Evolutionary conservation across 2,888 invertebrate species (phyloP), one percentile per base, ranked within the genome.

Genomic region (Drosophila dives): DNA sequence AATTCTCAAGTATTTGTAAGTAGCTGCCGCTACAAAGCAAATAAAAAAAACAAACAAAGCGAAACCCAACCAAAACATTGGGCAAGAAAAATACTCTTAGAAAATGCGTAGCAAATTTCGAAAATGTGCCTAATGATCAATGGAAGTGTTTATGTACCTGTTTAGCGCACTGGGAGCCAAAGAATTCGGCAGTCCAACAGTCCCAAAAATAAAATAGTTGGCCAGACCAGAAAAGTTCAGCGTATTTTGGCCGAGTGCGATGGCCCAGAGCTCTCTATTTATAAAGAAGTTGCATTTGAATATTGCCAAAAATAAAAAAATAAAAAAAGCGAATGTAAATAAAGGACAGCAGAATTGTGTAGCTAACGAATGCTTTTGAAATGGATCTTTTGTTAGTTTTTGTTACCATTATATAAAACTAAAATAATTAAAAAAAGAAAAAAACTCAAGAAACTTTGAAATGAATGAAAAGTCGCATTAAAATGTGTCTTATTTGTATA

Each of bases 251-350:
- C 56, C 72, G 67, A 75, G 75, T 73, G 69, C 82, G 65, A 65
- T 80, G 71, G 75, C 86, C 78, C 34, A 71, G 10, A 42, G 51
- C 45, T 58, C 80, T 80, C 36, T 54, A 86, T 86, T 80, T 80
- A 75, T 74, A 86, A 84, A 71, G 50, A 49, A 49, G 63, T n/a
- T 71, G 65, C 65, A 71, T 51, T 48, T 36, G 56, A 61, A 64
- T 32, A 49, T 72, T 56, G 72, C 60, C 65, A 65, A 72, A 72
- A 58, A 64, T 36, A 17, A 40, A 40, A 48, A 40, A 40, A 48
- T n/a, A n/a, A 38, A 17, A 40, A 40, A 48, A 38, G 17, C 5
- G 20, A 36, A 62, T 50, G 15, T 51, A 20, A 58, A 36, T n/a
- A 6, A 38, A 17, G 50, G 38, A n/a, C n/a, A 40, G 11, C 7